Evolutionary conservation across 53 echinoderm and acorn worm species (phyloP), one percentile per base, ranked within the genome.

Genomic region (Apostichopus leukothele): DNA sequence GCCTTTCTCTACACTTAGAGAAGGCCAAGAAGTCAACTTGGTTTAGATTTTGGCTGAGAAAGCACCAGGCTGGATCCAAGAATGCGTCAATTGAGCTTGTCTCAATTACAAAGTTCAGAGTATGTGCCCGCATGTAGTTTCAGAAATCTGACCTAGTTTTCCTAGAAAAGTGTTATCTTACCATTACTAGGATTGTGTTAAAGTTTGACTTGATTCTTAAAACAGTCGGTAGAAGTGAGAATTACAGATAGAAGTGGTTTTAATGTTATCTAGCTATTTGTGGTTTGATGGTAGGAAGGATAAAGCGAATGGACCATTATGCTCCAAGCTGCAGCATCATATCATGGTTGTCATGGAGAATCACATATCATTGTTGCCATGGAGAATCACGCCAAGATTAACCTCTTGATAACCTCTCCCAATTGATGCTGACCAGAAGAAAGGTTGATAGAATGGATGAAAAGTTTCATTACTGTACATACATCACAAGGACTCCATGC

Each of bases 1-100:
- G 81, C 55, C 59, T 81, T 54, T 54, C 59, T 59, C 59, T 20
- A 21, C 81, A 81, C 81, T 81, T 52, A 71, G 20, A 71, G 20
- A 71, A n/a, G 20, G 71, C n/a, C n/a, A 71, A 71, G 71, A 18
- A 71, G 71, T 71, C 71, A 71, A 68, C 18, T 21, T 6, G 71
- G 71, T 71, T 71, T 18, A 71, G 71, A 63, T 63, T 63, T 63
- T 63, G 63, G 63, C 16, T 16, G 16, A 11, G 12, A 63, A n/a
- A 71, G 71, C 71, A 16, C 7, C 16, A 7, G 9, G 10, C 26
- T 76, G 12, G 7, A 76, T 50, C 16, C 16, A 9, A 76, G 25
- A 9, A 76, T 25, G 76, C 51, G 12, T 76, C 51, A 76, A 50
- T 12, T 26, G 51, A 76, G 23, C 16, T 16, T 23, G 76, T 76